phyloP scores from a whole-genome alignment of 2,888 invertebrate genomes.

The Perithous albicinctus region DNA sequence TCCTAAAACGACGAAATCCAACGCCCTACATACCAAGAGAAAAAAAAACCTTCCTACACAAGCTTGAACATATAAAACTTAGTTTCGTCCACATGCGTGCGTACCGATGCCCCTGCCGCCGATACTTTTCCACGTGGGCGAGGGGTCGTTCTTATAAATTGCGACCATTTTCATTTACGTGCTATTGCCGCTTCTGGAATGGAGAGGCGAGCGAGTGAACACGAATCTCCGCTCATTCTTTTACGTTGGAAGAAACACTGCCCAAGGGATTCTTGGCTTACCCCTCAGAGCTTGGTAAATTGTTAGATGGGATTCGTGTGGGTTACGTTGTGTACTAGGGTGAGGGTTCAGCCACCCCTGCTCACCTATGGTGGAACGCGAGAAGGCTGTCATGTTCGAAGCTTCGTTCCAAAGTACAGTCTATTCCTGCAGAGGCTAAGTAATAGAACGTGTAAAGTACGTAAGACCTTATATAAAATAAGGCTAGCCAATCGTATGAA shows the following conservation, averaged over 20 bases:
- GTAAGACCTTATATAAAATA: background rate
- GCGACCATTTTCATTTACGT: conserved; percentile 60
- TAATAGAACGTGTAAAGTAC: background rate
- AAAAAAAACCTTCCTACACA: background rate
- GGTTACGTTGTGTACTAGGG: conserved; percentile 6
- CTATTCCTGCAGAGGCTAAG: background rate
- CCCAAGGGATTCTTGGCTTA: conserved; percentile 33
- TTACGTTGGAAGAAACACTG: conserved; percentile 25
- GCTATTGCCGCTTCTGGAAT: conserved; percentile 27
- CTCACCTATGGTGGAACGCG: background rate
- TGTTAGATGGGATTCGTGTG: conserved; percentile 28
- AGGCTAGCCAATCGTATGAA: background rate
- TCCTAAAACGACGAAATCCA: background rate
- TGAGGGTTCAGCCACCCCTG: conserved; percentile 34
- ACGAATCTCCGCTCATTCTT: conserved; percentile 20
- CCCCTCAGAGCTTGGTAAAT: conserved; percentile 23
- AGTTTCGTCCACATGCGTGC: conserved; percentile 9
- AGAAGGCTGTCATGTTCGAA: background rate
- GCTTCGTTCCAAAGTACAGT: background rate
- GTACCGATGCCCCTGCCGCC: background rate
- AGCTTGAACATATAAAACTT: conserved; percentile 1
- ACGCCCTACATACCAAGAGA: background rate
- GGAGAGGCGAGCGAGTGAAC: conserved; percentile 27
- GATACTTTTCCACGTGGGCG: conserved; percentile 43
- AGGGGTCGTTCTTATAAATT: conserved; percentile 49